Percentiles rank a stretch among this genome's conserved stretches.
Evolutionary conservation across 2,113 vertebrate species (phyloP).

Genomic region (Microcebus tavaratra): DNA sequence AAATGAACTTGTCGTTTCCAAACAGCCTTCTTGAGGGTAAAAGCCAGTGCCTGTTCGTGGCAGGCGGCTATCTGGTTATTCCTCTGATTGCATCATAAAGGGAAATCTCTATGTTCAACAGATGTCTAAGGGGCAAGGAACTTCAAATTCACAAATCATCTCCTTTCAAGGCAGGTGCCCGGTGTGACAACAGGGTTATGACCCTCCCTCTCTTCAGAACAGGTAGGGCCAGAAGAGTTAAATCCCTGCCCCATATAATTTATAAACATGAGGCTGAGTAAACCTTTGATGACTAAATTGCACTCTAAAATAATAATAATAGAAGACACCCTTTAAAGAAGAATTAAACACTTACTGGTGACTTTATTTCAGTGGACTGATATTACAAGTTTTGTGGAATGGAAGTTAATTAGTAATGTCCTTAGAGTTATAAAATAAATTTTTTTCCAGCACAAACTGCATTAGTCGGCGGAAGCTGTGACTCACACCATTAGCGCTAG

Average conservation of each 20-base stretch:
- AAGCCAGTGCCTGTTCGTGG: background rate
- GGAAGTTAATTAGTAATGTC: slow-evolving; percentile 85
- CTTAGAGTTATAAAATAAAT: slow-evolving; percentile 66
- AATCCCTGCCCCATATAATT: slow-evolving; percentile 78
- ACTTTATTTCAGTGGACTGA: slow-evolving; percentile 84
- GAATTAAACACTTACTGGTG: slow-evolving; percentile 78
- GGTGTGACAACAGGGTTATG: slow-evolving; percentile 72
- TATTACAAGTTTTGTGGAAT: slow-evolving; percentile 80
- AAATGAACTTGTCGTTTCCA: slow-evolving; percentile 45
- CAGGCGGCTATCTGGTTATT: slow-evolving; percentile 32
- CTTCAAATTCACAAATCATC: slow-evolving; percentile 59
- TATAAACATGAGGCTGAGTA: slow-evolving; percentile 81
- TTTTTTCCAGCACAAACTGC: slow-evolving; percentile 37
- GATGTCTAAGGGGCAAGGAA: slow-evolving; percentile 65
- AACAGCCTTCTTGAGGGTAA: slow-evolving; percentile 11
- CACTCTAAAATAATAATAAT: slow-evolving; percentile 82
- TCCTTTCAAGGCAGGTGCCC: slow-evolving; percentile 68
- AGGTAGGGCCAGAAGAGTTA: slow-evolving; percentile 78
- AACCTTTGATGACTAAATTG: slow-evolving; percentile 82
- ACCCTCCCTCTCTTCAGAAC: slow-evolving; percentile 77
- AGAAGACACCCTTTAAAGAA: slow-evolving; percentile 82
- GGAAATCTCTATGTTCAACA: slow-evolving; percentile 58
- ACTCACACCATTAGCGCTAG: background rate
- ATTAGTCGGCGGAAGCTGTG: slow-evolving; percentile 56
- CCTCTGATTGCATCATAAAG: slow-evolving; percentile 62